Evolutionary conservation across 2,797 vertebrate genomes (phyloP), one percentile per base, ranked within the genome.

Genomic region (Coregonus ussuriensis): DNA sequence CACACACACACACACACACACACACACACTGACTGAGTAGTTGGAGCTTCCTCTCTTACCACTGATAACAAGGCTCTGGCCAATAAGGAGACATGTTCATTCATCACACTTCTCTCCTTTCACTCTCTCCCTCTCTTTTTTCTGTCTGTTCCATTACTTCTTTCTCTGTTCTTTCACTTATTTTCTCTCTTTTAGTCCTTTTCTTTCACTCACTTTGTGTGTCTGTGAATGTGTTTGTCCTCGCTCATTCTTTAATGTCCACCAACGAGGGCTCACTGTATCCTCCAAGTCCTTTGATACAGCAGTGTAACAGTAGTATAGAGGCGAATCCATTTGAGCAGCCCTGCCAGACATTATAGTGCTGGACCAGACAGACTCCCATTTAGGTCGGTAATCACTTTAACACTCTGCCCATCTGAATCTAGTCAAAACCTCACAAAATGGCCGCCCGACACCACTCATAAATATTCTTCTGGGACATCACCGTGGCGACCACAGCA

Each of bases 341-440:
- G 56, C 68, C 63, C 47, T 83, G 88, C 86, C 91, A 92, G 90
- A 89, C 80, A 84, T 78, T 89, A 79, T 89, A 78, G 13, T 86
- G 81, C 84, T 89, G 87, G 88, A 91, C 83, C 84, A 86, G 84
- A 74, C 62, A 71, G 71, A 77, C 74, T 72, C 37, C 47, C 72
- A 66, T 78, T 78, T 75, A 74, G 69, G 13, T 72, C 84, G 78
- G 62, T 86, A 83, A 91, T 89, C 82, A n/a, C 84, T 79, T 75
- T 83, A 83, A 76, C 88, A 82, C 82, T 85, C 81, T 84, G 37
- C 79, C 81, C 80, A 81, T 71, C 87, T 74, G 78, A 83, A 81
- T 83, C 79, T 76, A 84, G 81, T 76, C 31, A 13, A 41, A 81
- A 78, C 84, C 85, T 85, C 21, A 65, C n/a, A 14, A 66, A 66